Evolutionary conservation across 1,140 invertebrate genomes (phyloP), one percentile per base, ranked within the genome.

Genomic region (Apocrypta bakeri): DNA sequence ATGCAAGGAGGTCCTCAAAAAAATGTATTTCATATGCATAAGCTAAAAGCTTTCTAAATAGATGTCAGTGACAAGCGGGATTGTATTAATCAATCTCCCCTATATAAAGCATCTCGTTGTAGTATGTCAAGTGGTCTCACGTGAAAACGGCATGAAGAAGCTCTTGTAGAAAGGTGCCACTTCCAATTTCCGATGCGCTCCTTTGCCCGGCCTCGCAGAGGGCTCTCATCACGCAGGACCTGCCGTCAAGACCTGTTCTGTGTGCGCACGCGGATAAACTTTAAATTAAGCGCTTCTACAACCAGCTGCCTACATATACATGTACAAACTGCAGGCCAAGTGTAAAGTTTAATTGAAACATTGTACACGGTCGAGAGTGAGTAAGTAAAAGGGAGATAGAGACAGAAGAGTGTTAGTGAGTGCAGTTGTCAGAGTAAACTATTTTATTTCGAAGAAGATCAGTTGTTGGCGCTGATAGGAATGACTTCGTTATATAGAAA

Each of bases 201-300:
- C 94, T 93, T 85, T 94, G 94, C 6, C 94, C 93, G 11, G 94
- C 94, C 85, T 96, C 95, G 88, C 95, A 96, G 0, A 96, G 90
- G 0, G 95, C 94, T 82, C 93, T 94, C 84, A 95, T 91, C 79
- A 96, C 93, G 87, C 95, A 96, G 25, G 94, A 92, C 83, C 93
- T 91, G 1, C 95, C 95, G 84, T 94, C 94, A 85, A 95, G 93
- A 3, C 95, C 95, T 92, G 94, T 94, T 80, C 95, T 96, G 88
- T 64, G 69, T 33, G 74, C 29, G 48, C 42, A 80, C 42, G 24
- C 25, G 56, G 56, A 69, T 73, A 80, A 73, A 80, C 48, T 80
- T 73, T 72, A 80, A 80, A 73, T 72, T 73, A 64, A 68, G 71
- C 66, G 40, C 66, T 72, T 56, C 24, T 12, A 77, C 61, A 29